Percentiles rank a stretch among this genome's conserved stretches.
phyloP scores from a whole-genome alignment of 2,113 vertebrate species.

The Hiodon tergisus region DNA sequence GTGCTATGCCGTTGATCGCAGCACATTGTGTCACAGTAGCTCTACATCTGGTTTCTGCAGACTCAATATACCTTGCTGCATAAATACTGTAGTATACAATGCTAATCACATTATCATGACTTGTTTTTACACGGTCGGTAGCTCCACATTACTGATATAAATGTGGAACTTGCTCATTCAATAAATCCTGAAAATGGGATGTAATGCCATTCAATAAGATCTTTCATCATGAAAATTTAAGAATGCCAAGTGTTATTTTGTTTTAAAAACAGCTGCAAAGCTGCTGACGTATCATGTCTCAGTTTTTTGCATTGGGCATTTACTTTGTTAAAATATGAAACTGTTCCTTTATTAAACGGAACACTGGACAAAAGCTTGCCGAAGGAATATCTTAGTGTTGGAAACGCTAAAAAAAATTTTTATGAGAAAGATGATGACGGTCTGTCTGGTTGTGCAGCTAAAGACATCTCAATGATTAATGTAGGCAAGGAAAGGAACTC shows the following conservation, averaged over 20 bases:
- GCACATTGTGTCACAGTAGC: background rate
- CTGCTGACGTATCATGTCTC: background rate
- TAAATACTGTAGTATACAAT: background rate
- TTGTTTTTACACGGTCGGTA: background rate
- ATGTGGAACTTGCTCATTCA: background rate
- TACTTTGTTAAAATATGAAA: background rate
- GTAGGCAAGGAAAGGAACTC: background rate
- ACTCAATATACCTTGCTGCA: background rate
- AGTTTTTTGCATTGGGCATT: background rate
- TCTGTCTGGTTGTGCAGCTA: background rate
- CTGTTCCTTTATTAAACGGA: too few species aligned
- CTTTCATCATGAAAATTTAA: background rate
- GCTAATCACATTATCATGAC: background rate
- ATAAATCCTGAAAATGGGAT: background rate
- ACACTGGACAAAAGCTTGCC: too few species aligned
- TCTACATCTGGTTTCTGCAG: constrained; percentile 1
- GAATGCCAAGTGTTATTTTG: background rate
- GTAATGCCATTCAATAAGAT: background rate
- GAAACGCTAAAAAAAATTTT: too few species aligned
- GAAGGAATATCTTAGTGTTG: too few species aligned
- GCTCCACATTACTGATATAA: background rate
- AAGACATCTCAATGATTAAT: background rate
- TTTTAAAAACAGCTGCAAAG: background rate
- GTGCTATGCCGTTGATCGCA: constrained; percentile 40
- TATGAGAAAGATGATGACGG: too few species aligned